Percentiles rank a stretch among this genome's conserved stretches.
These are phyloP conservation scores for Cartodere bifasciata DNA, from an alignment of 2,888 invertebrate species.

Conservation along the genomic window DNA sequence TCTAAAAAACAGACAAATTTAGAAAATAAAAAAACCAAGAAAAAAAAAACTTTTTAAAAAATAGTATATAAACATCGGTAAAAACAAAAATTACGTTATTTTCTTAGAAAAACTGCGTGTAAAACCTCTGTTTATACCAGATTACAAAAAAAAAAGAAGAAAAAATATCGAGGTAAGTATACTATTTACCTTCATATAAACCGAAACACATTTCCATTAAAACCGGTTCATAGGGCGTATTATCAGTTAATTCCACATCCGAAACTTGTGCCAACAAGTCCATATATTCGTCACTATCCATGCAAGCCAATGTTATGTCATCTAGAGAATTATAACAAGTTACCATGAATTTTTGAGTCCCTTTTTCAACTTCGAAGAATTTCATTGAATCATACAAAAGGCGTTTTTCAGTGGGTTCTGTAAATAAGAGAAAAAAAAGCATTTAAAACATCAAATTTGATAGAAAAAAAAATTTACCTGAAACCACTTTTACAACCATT, in stretches of 20 bases:
- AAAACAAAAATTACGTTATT: too few relatives aligned
- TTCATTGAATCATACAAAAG: constrained; percentile 17
- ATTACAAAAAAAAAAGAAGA: too few relatives aligned
- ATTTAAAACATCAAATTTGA: too few relatives aligned
- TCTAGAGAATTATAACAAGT: constrained; percentile 12
- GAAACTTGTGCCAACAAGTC: constrained; percentile 12
- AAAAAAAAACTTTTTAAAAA: too few relatives aligned
- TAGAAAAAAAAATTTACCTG: too few relatives aligned
- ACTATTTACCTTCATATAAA: constrained; percentile 18
- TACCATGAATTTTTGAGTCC: constrained; percentile 13
- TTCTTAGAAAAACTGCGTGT: too few relatives aligned
- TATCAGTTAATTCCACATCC: constrained; percentile 11
- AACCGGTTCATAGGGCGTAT: constrained; percentile 18
- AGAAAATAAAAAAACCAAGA: too few relatives aligned
- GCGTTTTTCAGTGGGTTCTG: too few relatives aligned
- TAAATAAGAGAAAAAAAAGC: too few relatives aligned
- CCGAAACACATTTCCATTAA: constrained; percentile 23
- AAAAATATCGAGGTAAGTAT: constrained; percentile 6
- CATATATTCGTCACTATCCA: constrained; percentile 11
- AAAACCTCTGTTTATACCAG: too few relatives aligned
- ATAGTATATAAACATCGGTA: too few relatives aligned
- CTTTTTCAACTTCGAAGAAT: constrained; percentile 12
- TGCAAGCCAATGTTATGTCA: constrained; percentile 15
- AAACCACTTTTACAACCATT: too few relatives aligned
- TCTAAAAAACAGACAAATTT: constrained; percentile 18